Percentiles rank a stretch among this genome's conserved stretches.
phyloP scores from a whole-genome alignment of 1,140 invertebrate genomes.

The Ceratosolen solmsi region DNA sequence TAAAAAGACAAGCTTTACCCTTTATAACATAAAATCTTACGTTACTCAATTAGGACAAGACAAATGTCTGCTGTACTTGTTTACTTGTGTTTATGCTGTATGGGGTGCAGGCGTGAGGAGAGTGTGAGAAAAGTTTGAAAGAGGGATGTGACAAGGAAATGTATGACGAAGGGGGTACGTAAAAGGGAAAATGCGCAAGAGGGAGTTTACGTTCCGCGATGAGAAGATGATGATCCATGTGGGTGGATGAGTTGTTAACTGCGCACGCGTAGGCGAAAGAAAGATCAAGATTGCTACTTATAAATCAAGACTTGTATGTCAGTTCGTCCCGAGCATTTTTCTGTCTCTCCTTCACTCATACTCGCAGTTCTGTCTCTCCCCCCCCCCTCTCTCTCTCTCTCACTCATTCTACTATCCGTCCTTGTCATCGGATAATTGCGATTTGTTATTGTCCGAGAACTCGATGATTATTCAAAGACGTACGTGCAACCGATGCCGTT shows the following conservation, averaged over 20 bases:
- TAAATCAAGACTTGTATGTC: conserved; percentile 24
- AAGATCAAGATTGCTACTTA: conserved; percentile 29
- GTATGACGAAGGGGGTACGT: background rate
- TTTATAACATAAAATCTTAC: background rate
- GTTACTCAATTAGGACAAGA: conserved; percentile 22
- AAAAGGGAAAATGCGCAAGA: background rate
- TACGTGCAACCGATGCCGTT: background rate
- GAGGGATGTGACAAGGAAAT: background rate
- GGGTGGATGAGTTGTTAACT: conserved; percentile 16
- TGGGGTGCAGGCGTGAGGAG: background rate
- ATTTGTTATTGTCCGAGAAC: conserved; percentile 12
- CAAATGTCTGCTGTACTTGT: background rate
- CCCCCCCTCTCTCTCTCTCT: background rate
- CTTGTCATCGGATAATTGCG: conserved; percentile 56
- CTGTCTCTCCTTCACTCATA: background rate
- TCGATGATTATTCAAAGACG: conserved; percentile 29
- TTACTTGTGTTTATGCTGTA: too few species aligned
- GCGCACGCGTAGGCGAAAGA: conserved; percentile 6
- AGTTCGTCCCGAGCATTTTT: background rate
- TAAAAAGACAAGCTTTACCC: background rate
- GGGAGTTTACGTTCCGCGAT: background rate
- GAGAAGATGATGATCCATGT: conserved; percentile 24
- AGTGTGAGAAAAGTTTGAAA: background rate
- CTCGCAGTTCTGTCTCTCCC: background rate
- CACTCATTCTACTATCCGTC: conserved; percentile 37